These are phyloP conservation scores for Mionectes macconnelli DNA, from an alignment of 2,113 vertebrate genomes.

Conservation along the genomic window DNA sequence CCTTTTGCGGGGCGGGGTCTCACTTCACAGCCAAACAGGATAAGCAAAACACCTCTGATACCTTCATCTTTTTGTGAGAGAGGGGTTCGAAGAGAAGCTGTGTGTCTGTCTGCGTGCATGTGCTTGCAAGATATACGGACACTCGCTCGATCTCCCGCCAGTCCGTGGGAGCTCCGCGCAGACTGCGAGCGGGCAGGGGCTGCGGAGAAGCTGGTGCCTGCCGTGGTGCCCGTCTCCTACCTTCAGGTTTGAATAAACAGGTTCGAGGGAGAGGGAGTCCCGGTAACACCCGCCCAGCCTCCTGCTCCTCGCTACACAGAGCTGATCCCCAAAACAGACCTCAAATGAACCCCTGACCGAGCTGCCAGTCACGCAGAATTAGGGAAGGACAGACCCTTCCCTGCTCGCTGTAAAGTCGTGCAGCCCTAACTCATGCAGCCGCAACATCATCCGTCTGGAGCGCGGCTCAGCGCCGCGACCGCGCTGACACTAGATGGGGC, in stretches of 20 bases:
- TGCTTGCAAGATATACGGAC: fast-evolving
- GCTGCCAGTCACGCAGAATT: fast-evolving
- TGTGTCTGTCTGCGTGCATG: fast-evolving
- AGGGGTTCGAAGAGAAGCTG: neutral
- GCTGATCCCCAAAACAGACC: fast-evolving
- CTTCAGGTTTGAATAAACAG: neutral
- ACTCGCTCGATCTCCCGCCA: fast-evolving
- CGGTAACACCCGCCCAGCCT: fast-evolving
- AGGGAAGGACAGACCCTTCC: no score
- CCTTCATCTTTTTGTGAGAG: neutral
- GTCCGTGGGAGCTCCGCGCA: fast-evolving
- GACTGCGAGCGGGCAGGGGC: fast-evolving
- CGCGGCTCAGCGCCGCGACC: neutral
- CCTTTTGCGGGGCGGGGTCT: no score
- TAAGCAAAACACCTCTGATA: neutral
- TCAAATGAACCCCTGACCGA: fast-evolving
- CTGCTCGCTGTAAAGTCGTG: fast-evolving
- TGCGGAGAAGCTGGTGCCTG: fast-evolving
- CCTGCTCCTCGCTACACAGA: fast-evolving
- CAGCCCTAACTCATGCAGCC: fast-evolving
- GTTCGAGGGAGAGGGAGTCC: no score
- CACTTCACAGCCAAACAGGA: neutral
- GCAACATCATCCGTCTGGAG: no score
- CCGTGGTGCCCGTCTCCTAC: fast-evolving
- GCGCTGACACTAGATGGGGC: conserved; percentile 23